A percentile compares a stretch with the other conserved stretches of the same genome.
These are phyloP conservation scores for Eupleurogrammus muticus DNA, from an alignment of 2,797 vertebrate species.

Conservation along the genomic window DNA sequence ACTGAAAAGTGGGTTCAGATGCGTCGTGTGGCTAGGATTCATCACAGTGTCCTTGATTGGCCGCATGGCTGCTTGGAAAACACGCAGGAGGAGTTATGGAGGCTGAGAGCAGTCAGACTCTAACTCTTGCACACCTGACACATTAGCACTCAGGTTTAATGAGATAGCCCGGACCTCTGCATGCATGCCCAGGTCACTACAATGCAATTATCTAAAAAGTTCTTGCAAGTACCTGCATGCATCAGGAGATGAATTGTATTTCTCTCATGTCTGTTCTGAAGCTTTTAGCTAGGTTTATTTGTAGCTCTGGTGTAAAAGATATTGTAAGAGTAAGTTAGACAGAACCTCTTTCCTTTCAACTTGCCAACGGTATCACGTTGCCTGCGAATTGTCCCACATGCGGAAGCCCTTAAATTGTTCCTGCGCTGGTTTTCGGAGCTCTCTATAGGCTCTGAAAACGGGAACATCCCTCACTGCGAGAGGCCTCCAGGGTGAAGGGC, in stretches of 20 bases:
- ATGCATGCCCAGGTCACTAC: background rate
- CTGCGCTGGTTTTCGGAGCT: constrained; percentile 25
- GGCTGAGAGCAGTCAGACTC: constrained; percentile 1
- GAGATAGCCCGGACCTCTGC: background rate
- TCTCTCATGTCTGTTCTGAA: background rate
- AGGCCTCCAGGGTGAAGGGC: constrained; percentile 57
- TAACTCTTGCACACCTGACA: constrained; percentile 10
- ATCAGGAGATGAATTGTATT: constrained; percentile 8
- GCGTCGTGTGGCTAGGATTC: constrained; percentile 14
- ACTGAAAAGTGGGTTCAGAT: constrained; percentile 38
- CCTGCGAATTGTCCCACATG: constrained; percentile 37
- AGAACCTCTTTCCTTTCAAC: constrained; percentile 69
- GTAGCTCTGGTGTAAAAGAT: constrained; percentile 47
- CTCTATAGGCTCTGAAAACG: constrained; percentile 46
- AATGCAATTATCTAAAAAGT: background rate
- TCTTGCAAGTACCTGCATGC: background rate
- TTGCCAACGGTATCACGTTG: constrained; percentile 56
- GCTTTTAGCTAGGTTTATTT: constrained; percentile 34
- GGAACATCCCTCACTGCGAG: constrained; percentile 49
- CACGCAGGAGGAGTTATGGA: background rate
- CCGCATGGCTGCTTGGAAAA: constrained; percentile 10
- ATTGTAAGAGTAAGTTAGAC: constrained; percentile 52
- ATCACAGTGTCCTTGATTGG: constrained; percentile 27
- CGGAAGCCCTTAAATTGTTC: constrained; percentile 39
- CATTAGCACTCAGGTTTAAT: constrained; percentile 17